Evolutionary conservation across 2,797 vertebrate genomes (phyloP).

Genomic region (Phrynocephalus forsythii): DNA sequence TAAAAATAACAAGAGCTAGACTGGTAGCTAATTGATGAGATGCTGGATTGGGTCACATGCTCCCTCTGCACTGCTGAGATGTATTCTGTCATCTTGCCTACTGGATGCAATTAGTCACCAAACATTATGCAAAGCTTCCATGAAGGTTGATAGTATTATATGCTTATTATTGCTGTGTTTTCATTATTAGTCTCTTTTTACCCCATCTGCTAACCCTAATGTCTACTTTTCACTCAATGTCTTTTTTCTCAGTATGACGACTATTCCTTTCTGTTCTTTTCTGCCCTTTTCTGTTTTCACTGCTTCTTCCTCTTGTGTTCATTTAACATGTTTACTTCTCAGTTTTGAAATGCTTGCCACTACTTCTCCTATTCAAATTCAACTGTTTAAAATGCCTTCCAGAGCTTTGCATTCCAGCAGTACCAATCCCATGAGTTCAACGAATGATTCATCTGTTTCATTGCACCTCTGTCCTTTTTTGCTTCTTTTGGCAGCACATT

Average conservation of each 20-base stretch:
- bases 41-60: too few relatives aligned
- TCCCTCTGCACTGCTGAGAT: too few relatives aligned
- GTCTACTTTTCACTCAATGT: neutral
- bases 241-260: too few relatives aligned
- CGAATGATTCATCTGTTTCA: neutral
- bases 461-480: neutral
- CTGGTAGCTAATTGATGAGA: too few relatives aligned
- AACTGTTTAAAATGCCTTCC: neutral
- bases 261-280: neutral
- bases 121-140: too few relatives aligned
- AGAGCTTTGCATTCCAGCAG: neutral
- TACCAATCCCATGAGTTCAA: neutral
- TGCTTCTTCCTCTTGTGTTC: too few relatives aligned
- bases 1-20: too few relatives aligned
- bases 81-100: too few relatives aligned
- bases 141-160: too few relatives aligned
- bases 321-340: neutral
- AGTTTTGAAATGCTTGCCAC: neutral
- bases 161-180: neutral
- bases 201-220: neutral
- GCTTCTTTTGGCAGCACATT: constrained; percentile 1
- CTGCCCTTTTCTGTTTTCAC: neutral
- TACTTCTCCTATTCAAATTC: too few relatives aligned
- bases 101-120: too few relatives aligned
- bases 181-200: neutral